These are phyloP conservation scores for Centropyge bicolor DNA, from an alignment of 2,797 vertebrate species.

Conservation along the genomic window DNA sequence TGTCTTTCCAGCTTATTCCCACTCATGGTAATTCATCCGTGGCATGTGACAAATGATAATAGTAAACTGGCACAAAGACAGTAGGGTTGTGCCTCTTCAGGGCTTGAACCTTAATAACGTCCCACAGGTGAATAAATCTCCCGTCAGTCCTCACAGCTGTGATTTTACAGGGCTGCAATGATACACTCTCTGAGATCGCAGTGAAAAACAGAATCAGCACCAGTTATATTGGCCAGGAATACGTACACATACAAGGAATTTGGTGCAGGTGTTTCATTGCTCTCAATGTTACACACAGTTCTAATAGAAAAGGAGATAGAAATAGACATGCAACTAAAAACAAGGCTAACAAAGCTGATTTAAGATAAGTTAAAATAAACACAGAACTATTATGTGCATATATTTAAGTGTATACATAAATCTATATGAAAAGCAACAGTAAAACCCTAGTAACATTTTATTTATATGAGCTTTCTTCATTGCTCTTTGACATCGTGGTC, in stretches of 20 bases:
- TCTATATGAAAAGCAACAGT: neutral
- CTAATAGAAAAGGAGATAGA: neutral
- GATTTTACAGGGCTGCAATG: neutral
- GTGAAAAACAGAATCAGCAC: neutral
- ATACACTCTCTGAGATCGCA: no score
- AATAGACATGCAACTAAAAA: neutral
- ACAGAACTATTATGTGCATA: neutral
- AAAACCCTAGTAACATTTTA: neutral
- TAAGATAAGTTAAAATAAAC: neutral
- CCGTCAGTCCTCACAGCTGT: neutral
- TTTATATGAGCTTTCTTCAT: neutral
- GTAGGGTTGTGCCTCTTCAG: no score
- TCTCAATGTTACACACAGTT: neutral
- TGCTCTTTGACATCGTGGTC: neutral
- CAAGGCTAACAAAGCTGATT: neutral
- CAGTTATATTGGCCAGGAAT: no score
- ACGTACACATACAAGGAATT: neutral
- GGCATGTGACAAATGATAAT: no score
- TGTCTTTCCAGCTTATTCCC: no score
- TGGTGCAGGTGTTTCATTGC: neutral
- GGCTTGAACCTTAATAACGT: neutral
- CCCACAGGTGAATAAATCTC: conserved; percentile 7
- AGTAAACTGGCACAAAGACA: no score
- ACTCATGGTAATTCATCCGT: no score
- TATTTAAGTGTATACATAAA: neutral